Conservation (phyloP, 2,113 vertebrate genomes). For the Corynorhinus townsendii region DNA sequence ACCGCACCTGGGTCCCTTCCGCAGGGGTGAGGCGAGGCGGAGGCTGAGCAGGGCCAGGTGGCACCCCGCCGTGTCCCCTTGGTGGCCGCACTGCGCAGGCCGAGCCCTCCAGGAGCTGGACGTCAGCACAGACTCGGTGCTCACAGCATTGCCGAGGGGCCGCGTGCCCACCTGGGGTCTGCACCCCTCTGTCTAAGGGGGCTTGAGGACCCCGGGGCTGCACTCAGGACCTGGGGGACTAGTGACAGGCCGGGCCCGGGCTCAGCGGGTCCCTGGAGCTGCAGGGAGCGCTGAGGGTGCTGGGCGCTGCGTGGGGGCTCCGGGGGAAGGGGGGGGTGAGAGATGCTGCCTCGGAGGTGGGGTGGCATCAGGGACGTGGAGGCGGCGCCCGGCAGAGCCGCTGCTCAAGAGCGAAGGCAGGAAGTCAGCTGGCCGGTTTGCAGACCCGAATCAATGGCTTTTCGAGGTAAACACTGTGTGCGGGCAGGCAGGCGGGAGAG, state of each 20-base stretch:
- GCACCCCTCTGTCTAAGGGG: not conserved
- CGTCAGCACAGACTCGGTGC: no score
- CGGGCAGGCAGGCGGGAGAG: not conserved
- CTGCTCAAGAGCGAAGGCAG: not conserved
- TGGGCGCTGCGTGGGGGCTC: fast-evolving
- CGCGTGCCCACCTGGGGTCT: no score
- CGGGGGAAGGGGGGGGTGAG: not conserved
- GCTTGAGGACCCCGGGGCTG: not conserved
- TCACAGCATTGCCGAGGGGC: fast-evolving
- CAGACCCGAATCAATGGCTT: conserved; percentile 17
- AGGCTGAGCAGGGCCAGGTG: not conserved
- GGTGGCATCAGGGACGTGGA: fast-evolving
- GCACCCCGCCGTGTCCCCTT: not conserved
- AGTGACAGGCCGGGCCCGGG: not conserved
- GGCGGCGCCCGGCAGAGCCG: fast-evolving
- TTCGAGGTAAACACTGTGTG: conserved; percentile 12
- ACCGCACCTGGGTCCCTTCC: fast-evolving
- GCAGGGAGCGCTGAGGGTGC: not conserved
- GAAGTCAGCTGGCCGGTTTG: not conserved
- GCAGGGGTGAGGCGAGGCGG: fast-evolving
- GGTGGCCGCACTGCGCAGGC: not conserved
- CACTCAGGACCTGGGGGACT: not conserved
- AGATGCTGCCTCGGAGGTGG: not conserved
- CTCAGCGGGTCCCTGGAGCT: not conserved
- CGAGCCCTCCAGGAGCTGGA: no score